Conservation (phyloP, 53 echinoderm and acorn worm genomes). For the Zoroaster sp. region DNA sequence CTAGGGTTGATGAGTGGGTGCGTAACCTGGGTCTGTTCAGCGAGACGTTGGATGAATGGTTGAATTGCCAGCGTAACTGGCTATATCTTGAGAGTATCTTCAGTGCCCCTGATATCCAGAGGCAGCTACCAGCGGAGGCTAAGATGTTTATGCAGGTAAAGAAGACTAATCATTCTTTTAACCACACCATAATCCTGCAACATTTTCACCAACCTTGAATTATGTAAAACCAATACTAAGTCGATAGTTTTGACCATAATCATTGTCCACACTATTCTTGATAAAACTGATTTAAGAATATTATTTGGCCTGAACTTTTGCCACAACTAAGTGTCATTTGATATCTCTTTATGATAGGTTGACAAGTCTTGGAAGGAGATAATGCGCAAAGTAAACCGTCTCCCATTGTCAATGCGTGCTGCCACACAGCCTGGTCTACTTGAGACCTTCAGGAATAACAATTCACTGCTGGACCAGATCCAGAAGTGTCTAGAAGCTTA, state of each 20-base stretch:
- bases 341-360: conserved; percentile 37
- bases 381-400: conserved; percentile 94
- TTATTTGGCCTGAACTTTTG: background rate
- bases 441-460: conserved; percentile 98
- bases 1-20: conserved; percentile 97
- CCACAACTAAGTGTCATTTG: background rate
- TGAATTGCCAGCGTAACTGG: conserved; percentile 97
- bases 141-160: conserved; percentile 99
- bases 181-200: too few species aligned
- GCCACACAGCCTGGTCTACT: conserved; percentile 90
- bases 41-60: conserved; percentile 97
- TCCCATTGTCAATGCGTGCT: conserved; percentile 86
- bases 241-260: background rate
- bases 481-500: conserved; percentile 98
- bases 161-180: too few species aligned
- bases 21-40: conserved; percentile 90
- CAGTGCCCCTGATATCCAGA: conserved; percentile 98
- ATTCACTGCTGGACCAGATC: conserved; percentile 93
- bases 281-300: background rate
- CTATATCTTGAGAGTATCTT: conserved; percentile 99
- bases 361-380: conserved; percentile 99
- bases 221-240: background rate
- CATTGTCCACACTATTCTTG: background rate
- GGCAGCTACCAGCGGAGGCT: conserved; percentile 96
- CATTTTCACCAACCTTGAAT: background rate